Evolutionary conservation across 64 coral and sea anemone species (phyloP), one percentile per base, ranked within the genome.

Genomic region (Platygyra sinensis): DNA sequence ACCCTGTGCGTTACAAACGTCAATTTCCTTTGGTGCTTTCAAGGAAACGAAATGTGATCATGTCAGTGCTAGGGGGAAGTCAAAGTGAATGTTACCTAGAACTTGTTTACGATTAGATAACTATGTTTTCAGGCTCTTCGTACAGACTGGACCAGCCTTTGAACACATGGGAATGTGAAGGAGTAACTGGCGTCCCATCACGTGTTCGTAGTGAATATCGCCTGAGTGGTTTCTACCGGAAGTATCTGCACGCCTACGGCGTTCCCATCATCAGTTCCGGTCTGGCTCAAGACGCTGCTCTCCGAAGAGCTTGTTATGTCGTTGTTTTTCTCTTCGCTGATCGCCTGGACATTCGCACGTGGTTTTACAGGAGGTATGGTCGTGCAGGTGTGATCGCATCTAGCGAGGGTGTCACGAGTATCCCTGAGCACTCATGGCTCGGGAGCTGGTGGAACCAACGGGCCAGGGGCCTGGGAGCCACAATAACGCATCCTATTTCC

Each of bases 381-480:
- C 94, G 96, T 22, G 96, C 96, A 17, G 96, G 96, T 15, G 94
- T 98, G 17, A 93, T 98, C 22, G 93, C 87, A 2, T n/a, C 46
- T 18, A 84, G 84, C 18, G 97, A 99, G 75, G 97, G 97, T 29
- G 94, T 95, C 11, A 99, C 97, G 10, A 91, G 87, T 12, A 99
- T 99, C 31, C 97, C 97, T 54, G 96, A 98, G 55, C 97, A 95
- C 39, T 95, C 94, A 3, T 99, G 94, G 91, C 84, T 99, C 18
- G 73, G 77, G 38, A 30, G 88, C 18, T 63, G 84, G 69, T 96
- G 97, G 94, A 95, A 95, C 72, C 94, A 94, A 63, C 88, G 97
- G 11, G 94, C 97, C 2, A 89, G 97, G 86, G 97, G 97, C 2
- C 78, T 99, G 29, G 97, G 97, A 11, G 97, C 90, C 0, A 99